Base-by-base conservation (phyloP, 2,797 vertebrate species). In the Aldrovandia affinis region DNA sequence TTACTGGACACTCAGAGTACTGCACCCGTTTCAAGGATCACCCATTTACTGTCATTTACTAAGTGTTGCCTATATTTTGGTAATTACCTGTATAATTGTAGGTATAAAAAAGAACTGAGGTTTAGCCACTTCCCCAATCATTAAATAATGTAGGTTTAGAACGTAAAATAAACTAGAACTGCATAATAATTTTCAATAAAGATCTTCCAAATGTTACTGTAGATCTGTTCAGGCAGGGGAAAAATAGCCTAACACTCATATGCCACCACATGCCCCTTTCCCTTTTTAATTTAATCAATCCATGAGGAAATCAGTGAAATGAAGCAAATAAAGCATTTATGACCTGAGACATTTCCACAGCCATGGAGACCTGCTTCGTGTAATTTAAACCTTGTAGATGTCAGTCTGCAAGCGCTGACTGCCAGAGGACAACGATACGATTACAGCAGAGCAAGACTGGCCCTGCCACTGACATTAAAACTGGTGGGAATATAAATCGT, bases 91-190 rank as follows among this genome's bases (percentile, higher is more conserved):
- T n/a, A n/a, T n/a, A n/a, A n/a, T n/a, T n/a, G n/a, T n/a, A n/a
- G n/a, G n/a, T n/a, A n/a, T n/a, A n/a, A n/a, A n/a, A n/a, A 85
- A 59, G 25, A 91, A 85, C 15, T 28, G 25, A n/a, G 47, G 22
- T 52, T 52, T 12, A 52, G 50, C 55, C 55, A 57, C 18, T 20
- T 57, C 55, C 18, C 10, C 18, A 2, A 57, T 57, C 15, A 57
- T 57, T 57, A 57, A 57, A 50, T 50, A 50, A 6, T 50, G 47
- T 12, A 50, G 12, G 47, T 50, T 50, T 50, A 50, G 12, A 0
- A 50, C 12, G 6, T 50, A 50, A 50, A 50, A 12, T 6, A 12
- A 12, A 50, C 12, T 12, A 50, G 6, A 50, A 6, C 47, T 50
- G 47, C 18, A 42, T 5, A 42, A 57, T 20, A 57, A 14, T 20